These are phyloP conservation scores for Muscicapa comitata DNA, from an alignment of 2,797 vertebrate genomes.

Conservation along the genomic window DNA sequence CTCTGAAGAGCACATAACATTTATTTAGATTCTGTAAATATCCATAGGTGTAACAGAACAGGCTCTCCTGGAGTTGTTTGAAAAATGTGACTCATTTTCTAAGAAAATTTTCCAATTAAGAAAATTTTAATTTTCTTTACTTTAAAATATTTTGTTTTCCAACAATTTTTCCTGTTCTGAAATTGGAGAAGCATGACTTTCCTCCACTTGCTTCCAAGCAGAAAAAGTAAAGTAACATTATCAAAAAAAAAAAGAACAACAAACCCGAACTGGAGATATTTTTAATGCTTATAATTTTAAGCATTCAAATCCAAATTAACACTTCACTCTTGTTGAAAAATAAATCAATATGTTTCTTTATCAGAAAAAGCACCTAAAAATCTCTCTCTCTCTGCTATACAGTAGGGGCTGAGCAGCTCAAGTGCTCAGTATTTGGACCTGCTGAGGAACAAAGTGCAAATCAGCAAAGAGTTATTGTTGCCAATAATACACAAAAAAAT, in stretches of 20 bases:
- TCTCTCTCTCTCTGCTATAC: background rate
- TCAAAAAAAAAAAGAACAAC: rapidly evolving
- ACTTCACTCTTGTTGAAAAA: background rate
- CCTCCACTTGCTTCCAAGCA: background rate
- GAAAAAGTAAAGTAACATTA: background rate
- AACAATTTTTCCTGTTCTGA: background rate
- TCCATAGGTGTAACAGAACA: background rate
- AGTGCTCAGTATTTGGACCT: background rate
- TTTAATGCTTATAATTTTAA: background rate
- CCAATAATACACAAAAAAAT: background rate
- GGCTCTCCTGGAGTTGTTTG: background rate
- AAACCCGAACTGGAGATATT: rapidly evolving
- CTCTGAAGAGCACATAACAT: background rate
- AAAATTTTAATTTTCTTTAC: background rate
- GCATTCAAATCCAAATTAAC: background rate
- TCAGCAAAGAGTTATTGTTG: background rate
- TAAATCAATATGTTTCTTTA: background rate
- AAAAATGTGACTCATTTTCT: background rate
- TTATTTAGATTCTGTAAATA: background rate
- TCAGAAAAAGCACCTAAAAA: background rate
- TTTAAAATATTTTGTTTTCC: background rate
- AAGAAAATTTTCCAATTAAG: background rate
- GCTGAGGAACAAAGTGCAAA: background rate
- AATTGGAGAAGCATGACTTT: background rate
- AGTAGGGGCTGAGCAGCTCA: background rate